Percentiles rank a stretch among this genome's conserved stretches.
Evolutionary conservation across 2,797 vertebrate species (phyloP).

Genomic region (Gymnocypris eckloni): DNA sequence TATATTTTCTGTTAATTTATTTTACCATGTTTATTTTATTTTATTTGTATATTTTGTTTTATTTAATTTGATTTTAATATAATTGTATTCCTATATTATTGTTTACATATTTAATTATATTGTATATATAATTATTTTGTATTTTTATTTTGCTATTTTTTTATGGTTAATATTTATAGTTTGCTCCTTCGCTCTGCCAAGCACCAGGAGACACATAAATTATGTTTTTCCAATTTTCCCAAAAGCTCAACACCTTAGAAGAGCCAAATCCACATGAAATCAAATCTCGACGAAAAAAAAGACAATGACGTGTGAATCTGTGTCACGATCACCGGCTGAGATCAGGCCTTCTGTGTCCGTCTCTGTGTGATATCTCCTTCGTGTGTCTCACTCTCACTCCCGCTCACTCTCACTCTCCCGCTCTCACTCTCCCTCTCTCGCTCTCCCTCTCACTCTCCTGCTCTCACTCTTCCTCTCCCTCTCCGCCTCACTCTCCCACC

Average conservation of each 20-base stretch:
- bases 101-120: neutral
- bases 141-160: neutral
- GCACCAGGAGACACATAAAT: neutral
- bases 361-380: constrained; percentile 14
- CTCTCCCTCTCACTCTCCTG: too few relatives aligned
- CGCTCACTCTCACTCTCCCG: too few relatives aligned
- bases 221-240: neutral
- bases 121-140: neutral
- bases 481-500: too few relatives aligned
- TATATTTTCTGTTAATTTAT: too few relatives aligned
- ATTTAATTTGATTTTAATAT: neutral
- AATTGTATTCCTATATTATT: neutral
- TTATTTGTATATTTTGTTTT: neutral
- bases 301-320: neutral
- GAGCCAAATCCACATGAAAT: neutral
- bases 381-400: too few relatives aligned
- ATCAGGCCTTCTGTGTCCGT: constrained; percentile 12
- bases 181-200: neutral
- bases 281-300: neutral
- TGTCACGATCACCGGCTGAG: neutral
- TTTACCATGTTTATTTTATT: neutral
- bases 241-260: neutral
- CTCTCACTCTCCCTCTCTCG: too few relatives aligned
- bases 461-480: too few relatives aligned
- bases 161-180: neutral